phyloP scores from a whole-genome alignment of 2,888 invertebrate genomes.

The Rotaria sp. region DNA sequence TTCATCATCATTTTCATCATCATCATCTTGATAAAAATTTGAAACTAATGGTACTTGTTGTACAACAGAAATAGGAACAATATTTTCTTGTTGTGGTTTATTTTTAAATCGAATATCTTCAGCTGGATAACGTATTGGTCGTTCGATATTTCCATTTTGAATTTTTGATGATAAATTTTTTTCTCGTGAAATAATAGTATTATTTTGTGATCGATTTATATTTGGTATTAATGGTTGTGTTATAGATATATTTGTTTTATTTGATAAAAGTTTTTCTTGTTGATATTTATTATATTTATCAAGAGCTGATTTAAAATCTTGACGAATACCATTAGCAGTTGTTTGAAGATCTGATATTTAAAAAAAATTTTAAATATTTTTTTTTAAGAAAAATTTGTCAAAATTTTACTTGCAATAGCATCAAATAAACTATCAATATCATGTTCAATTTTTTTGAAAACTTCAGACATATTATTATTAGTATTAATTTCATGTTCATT shows the following conservation, averaged over 20 bases:
- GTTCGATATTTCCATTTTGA: background rate
- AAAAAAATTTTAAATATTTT: no score
- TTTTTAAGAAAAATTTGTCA: no score
- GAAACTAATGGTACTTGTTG: background rate
- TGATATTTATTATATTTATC: conserved; percentile 5
- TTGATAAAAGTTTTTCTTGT: background rate
- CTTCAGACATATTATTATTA: background rate
- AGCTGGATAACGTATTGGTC: background rate
- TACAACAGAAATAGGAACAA: background rate
- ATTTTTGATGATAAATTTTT: background rate
- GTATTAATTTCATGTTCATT: background rate
- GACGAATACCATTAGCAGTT: background rate
- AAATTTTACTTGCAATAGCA: background rate
- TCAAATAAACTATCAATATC: background rate
- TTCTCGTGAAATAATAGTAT: background rate
- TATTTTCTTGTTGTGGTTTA: background rate
- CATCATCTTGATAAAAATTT: background rate
- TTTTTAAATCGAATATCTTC: conserved; percentile 3
- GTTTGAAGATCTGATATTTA: background rate
- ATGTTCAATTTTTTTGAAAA: background rate
- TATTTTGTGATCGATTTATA: background rate
- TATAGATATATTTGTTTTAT: background rate
- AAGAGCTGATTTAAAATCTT: background rate
- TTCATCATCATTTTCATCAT: background rate
- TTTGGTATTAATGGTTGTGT: background rate